Conservation (phyloP, 2,888 invertebrate species). For the Hydrotaea cyrtoneurina region DNA sequence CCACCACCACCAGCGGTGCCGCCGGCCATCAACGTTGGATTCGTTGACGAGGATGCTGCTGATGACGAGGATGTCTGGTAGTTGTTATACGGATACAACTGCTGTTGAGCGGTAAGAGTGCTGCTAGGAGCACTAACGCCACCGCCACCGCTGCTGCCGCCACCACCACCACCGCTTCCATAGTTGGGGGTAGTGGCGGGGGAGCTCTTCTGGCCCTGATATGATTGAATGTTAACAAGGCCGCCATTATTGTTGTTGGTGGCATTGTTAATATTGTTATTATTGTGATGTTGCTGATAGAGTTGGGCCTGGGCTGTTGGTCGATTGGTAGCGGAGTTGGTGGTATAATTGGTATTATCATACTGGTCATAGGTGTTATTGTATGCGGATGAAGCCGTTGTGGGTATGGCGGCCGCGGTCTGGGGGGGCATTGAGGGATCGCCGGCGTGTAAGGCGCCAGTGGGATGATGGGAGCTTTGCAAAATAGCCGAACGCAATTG, state of each 20-base stretch:
- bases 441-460: slow-evolving; percentile 72
- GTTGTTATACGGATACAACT: slow-evolving; percentile 74
- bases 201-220: slow-evolving; percentile 61
- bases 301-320: slow-evolving; percentile 68
- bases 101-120: slow-evolving; percentile 70
- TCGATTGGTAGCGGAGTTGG: slow-evolving; percentile 55
- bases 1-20: slow-evolving; percentile 67
- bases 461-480: slow-evolving; percentile 80
- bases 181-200: slow-evolving; percentile 51
- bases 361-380: slow-evolving; percentile 74
- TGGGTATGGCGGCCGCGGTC: slow-evolving; percentile 65
- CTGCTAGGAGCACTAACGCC: slow-evolving; percentile 59
- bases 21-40: slow-evolving; percentile 68
- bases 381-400: slow-evolving; percentile 60
- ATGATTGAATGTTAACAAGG: slow-evolving; percentile 18
- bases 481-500: slow-evolving; percentile 79
- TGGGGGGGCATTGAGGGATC: slow-evolving; percentile 53
- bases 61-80: slow-evolving; percentile 71
- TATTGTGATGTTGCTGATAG: slow-evolving; percentile 67
- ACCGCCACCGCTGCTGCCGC: slow-evolving; percentile 27
- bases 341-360: slow-evolving; percentile 69
- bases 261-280: slow-evolving; percentile 67
- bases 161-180: background rate
- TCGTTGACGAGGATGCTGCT: slow-evolving; percentile 46
- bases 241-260: slow-evolving; percentile 70